Base-by-base conservation (phyloP, 2,113 vertebrate species). In the Neolamprologus tretocephalus region DNA sequence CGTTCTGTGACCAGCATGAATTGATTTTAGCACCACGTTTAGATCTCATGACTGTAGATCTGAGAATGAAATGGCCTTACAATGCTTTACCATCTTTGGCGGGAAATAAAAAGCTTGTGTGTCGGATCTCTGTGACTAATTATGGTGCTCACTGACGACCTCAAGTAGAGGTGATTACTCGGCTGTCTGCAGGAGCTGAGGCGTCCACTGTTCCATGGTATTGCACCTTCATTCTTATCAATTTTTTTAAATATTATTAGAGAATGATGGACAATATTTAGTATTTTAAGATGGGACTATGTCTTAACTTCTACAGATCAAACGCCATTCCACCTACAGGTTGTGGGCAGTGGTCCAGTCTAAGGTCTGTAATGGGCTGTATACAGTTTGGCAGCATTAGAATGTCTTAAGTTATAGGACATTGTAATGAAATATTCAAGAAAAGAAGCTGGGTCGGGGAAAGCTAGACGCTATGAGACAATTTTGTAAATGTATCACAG, bases 381-480 rank as follows among this genome's bases (percentile, higher is more conserved):
- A 37, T 84, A 81, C 80, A 88, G 83, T 75, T 88, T 84, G 81
- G 63, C 86, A 53, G 31, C 58, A 66, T 83, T 85, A 42, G 73
- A 80, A 35, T 75, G 73, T 75, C 68, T 23, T 68, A 89, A 85
- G 83, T 73, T 28, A 45, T 88, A 80, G 89, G 86, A 82, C 28
- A 82, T 89, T 86, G 35, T 91, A 58, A 88, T 73, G 57, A 87
- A 83, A 84, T 80, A 78, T 80, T 81, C 55, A 17, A 84, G 75
- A 80, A 87, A 73, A 55, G 55, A 58, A 33, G 14, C 40, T 71
- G 40, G 40, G 54, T 85, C 1, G 14, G 23, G 2, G 90, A 42
- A 53, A 47, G 17, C 47, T 83, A 90, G 83, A 89, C 68, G 87
- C 82, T 87, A 84, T 89, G 82, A 91, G 88, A 86, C 86, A 58